Base-by-base conservation (phyloP, 2,888 invertebrate species). In the Atrina japonica region DNA sequence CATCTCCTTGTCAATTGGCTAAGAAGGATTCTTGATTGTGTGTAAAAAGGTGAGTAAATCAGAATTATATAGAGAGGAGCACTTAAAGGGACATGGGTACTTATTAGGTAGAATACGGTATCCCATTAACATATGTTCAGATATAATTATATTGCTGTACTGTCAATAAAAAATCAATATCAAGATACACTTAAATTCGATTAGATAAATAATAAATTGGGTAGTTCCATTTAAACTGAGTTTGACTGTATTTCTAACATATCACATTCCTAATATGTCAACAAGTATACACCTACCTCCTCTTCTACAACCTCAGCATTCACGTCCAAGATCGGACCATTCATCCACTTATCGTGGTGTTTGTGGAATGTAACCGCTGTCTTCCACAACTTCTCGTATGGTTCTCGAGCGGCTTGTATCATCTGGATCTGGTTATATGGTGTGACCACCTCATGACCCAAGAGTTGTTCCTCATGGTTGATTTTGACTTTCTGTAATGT, bases 291-390 rank as follows among this genome's bases (percentile, higher is more conserved):
- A 18, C 56, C 23, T 45, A 89, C 89, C 83, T 89, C 89, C 47
- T 89, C 88, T 55, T 89, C 90, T 1, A 90, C 90, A 50, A 84
- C 86, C 73, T 90, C 90, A 21, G 90, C 88, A 70, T 90, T 88
- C 52, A 90, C 90, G 58, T 88, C 82, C 23, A 90, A 80, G 18
- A 90, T 76, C 1, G 90, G 89, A 18, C 90, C 89, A 72, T 89
- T 89, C 88, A 90, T 87, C 90, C 90, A 90, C 68, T 87, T 87
- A 74, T 90, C 89, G 73, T 89, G 82, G 67, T 88, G 82, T 40
- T 78, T 71, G 70, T 89, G 88, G 82, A 90, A 89, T 18, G 82
- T 85, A 63, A 89, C 88, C 1, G 88, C 89, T 2, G 86, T 86
- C 1, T 74, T 77, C 90, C 90, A 90, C 35, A 90, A 82, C 73